Evolutionary conservation across 2,888 invertebrate species (phyloP), one percentile per base, ranked within the genome.

Genomic region (Acheta domesticus): DNA sequence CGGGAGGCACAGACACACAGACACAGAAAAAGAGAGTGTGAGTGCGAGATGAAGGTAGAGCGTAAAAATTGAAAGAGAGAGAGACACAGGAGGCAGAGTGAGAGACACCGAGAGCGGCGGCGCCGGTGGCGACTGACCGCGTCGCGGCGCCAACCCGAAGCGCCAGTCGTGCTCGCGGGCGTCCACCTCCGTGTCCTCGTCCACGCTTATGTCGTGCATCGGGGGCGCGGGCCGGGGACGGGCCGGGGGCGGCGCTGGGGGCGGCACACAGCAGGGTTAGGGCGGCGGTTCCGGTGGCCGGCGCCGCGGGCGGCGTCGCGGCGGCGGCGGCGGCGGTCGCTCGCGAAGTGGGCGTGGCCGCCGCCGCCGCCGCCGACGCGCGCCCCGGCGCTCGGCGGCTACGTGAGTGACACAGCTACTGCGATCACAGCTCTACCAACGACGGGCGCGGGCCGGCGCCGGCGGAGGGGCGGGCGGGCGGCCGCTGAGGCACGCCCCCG

Each of bases 121-220:
- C 20, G 78, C 48, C 21, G 23, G 23, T 20, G 48, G 50, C 77
- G 14, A 49, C 49, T 36, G 74, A 80, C 80, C 73, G 80, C 81
- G 80, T 48, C 74, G n/a, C 49, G 77, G 78, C 78, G 76, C 85
- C 84, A 88, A 86, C 85, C 87, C 86, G 87, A 88, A 89, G 81
- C 88, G 87, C 89, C 89, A 89, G 86, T 89, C 89, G 85, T 89
- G 89, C 86, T 89, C 89, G 83, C 88, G 86, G 80, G 87, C 88
- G 85, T 89, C 88, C 85, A 88, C 88, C 85, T 89, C 89, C 77
- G 87, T 88, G 84, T 89, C 89, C 85, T 89, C 89, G 84, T 89
- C 89, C 84, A 89, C 85, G 86, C 89, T 89, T 86, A 89, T 89
- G 85, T 89, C 89, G 85, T 87, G 87, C 82, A 86, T 86, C 82